phyloP scores from a whole-genome alignment of 1,140 invertebrate species.

The Brachionus rubens region DNA sequence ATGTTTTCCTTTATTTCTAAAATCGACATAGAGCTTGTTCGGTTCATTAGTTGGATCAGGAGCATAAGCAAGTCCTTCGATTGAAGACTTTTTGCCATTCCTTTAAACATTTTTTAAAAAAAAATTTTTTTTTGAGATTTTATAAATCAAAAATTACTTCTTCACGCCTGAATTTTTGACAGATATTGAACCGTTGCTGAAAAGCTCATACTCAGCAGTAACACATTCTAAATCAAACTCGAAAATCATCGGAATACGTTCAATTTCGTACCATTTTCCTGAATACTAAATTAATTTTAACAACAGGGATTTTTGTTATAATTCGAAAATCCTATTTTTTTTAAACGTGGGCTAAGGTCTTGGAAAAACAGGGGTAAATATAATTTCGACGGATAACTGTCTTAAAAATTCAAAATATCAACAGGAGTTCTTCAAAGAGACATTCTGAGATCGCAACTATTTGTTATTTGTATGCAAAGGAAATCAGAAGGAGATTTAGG shows the following conservation, averaged over 20 bases:
- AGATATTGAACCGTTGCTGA: not conserved
- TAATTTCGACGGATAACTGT: too few species aligned
- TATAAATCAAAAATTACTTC: too few species aligned
- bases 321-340: not conserved
- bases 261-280: constrained; percentile 44
- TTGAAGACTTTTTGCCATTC: not conserved
- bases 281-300: not conserved
- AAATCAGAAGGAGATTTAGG: too few species aligned
- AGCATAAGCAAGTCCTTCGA: not conserved
- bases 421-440: too few species aligned
- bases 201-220: not conserved
- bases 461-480: too few species aligned
- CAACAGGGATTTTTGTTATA: not conserved
- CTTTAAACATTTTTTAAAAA: not conserved
- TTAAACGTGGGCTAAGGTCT: too few species aligned
- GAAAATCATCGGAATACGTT: constrained; percentile 19
- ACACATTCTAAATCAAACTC: constrained; percentile 12
- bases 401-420: too few species aligned
- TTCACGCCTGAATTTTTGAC: constrained; percentile 23
- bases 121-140: too few species aligned
- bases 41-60: not conserved
- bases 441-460: too few species aligned
- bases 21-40: not conserved
- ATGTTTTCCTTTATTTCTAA: constrained; percentile 7
- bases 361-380: too few species aligned